phyloP scores from a whole-genome alignment of 2,797 vertebrate genomes.

The Aphelocoma californica region DNA sequence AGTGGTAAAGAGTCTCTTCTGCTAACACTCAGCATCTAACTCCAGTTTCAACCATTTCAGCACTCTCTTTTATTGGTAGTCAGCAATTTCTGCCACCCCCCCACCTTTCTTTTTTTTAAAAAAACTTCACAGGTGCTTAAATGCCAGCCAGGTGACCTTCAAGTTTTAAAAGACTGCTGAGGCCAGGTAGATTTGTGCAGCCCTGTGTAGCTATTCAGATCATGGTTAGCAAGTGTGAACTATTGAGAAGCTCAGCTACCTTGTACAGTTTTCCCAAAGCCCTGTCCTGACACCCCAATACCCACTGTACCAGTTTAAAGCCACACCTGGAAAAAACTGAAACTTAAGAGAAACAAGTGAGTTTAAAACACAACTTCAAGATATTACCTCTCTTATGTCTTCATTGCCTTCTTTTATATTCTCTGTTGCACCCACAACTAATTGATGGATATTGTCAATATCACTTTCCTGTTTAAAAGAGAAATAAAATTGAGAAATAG shows the following conservation, averaged over 20 bases:
- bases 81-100: neutral
- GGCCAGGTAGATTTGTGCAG: neutral
- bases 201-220: neutral
- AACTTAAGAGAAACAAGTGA: neutral
- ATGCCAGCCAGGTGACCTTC: neutral
- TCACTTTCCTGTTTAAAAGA: conserved; percentile 84
- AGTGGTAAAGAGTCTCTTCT: neutral
- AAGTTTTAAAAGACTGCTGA: neutral
- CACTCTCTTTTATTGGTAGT: neutral
- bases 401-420: conserved; percentile 99
- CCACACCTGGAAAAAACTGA: neutral
- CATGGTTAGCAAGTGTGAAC: neutral
- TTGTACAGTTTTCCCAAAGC: neutral
- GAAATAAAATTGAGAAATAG: neutral
- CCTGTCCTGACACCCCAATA: neutral
- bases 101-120: neutral
- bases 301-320: rapidly evolving
- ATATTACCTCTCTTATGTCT: conserved; percentile 92
- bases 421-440: conserved; percentile 97
- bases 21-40: neutral
- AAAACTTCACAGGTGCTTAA: neutral
- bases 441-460: conserved; percentile 92
- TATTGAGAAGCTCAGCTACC: neutral
- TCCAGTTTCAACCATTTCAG: neutral
- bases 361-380: neutral